phyloP scores from a whole-genome alignment of 1,140 invertebrate species.

The Hycleus cichorii region DNA sequence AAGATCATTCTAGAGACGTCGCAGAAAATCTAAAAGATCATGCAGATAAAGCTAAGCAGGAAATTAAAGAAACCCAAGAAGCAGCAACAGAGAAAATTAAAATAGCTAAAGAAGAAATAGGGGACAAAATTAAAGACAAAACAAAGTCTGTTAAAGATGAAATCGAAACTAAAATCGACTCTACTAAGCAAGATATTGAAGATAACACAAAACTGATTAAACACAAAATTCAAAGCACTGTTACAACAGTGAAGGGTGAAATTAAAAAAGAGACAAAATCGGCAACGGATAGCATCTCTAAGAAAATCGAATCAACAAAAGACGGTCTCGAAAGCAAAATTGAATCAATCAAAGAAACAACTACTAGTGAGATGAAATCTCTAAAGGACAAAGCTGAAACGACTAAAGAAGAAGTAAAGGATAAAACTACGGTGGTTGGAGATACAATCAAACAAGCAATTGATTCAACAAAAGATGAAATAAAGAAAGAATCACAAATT shows the following conservation, averaged over 20 bases:
- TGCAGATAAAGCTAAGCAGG: constrained; percentile 1
- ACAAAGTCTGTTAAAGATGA: no score
- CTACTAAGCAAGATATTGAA: not conserved
- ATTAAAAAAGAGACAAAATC: not conserved
- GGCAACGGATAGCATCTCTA: not conserved
- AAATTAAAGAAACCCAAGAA: not conserved
- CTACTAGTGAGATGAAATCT: not conserved
- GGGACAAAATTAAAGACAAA: no score
- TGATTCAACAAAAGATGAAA: not conserved
- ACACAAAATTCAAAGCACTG: not conserved
- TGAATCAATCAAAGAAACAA: not conserved
- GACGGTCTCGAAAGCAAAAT: not conserved
- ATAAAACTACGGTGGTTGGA: not conserved
- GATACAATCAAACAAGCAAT: no score
- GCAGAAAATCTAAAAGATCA: not conserved
- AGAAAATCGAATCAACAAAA: not conserved
- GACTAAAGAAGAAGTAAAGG: not conserved
- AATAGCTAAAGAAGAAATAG: not conserved
- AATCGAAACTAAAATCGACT: not conserved
- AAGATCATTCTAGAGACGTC: not conserved
- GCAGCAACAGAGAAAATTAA: not conserved
- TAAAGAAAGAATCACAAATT: not conserved
- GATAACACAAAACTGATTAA: no score
- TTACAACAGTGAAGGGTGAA: not conserved
- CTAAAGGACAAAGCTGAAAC: no score